Percentiles rank a stretch among this genome's conserved stretches.
phyloP scores from a whole-genome alignment of 2,113 vertebrate genomes.

The Tragulus kanchil region DNA sequence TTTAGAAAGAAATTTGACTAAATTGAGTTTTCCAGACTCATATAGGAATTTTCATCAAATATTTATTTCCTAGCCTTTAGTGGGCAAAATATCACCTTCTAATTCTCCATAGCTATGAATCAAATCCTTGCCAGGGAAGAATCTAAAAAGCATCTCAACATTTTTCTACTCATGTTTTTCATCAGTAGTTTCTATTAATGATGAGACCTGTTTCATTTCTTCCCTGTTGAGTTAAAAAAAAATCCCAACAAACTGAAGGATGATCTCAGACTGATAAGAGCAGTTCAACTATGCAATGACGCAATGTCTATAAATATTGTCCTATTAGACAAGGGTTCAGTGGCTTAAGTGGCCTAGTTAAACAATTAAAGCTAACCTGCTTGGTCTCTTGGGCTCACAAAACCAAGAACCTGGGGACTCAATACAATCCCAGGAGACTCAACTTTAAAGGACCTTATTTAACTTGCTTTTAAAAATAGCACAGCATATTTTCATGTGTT shows the following conservation, averaged over 20 bases:
- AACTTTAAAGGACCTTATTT: slow-evolving; percentile 72
- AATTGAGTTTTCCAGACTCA: slow-evolving; percentile 47
- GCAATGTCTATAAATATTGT: slow-evolving; percentile 74
- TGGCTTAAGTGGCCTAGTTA: slow-evolving; percentile 66
- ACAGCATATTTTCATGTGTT: slow-evolving; percentile 34
- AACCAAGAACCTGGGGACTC: slow-evolving; percentile 62
- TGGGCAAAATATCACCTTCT: slow-evolving; percentile 55
- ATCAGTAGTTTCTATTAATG: slow-evolving; percentile 45
- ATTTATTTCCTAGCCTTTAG: not conserved
- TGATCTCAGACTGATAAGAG: slow-evolving; percentile 64
- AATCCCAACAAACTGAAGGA: slow-evolving; percentile 36
- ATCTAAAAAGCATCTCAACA: not conserved
- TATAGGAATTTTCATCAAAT: slow-evolving; percentile 65
- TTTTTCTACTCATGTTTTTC: slow-evolving; percentile 19
- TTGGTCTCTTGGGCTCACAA: slow-evolving; percentile 42
- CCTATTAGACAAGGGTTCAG: not conserved
- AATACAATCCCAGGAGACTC: slow-evolving; percentile 55
- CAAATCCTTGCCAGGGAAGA: slow-evolving; percentile 9
- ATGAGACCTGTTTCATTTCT: slow-evolving; percentile 46
- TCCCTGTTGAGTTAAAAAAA: slow-evolving; percentile 49
- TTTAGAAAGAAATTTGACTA: slow-evolving; percentile 30
- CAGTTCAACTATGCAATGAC: slow-evolving; percentile 50
- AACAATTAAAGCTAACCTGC: slow-evolving; percentile 64
- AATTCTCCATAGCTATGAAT: slow-evolving; percentile 49
- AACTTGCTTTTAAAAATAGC: slow-evolving; percentile 76